These are phyloP conservation scores for Semicossyphus pulcher DNA, from an alignment of 2,113 vertebrate genomes.

Conservation along the genomic window DNA sequence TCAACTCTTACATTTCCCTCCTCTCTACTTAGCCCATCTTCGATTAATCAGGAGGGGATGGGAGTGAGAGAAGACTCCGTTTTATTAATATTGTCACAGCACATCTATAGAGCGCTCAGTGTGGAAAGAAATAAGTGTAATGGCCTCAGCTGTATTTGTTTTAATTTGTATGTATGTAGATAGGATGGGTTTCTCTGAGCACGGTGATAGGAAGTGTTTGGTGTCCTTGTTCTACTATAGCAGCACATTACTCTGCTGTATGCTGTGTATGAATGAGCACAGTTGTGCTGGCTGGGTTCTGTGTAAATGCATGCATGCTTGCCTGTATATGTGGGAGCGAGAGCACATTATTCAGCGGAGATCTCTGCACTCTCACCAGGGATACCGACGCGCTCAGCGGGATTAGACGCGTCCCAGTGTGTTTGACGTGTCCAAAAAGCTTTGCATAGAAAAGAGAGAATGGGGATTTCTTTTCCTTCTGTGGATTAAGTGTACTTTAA, in stretches of 20 bases:
- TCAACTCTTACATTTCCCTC: conserved; percentile 42
- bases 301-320: conserved; percentile 37
- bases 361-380: conserved; percentile 49
- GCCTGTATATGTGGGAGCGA: conserved; percentile 46
- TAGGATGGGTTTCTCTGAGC: neutral
- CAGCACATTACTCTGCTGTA: neutral
- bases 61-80: neutral
- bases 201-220: neutral
- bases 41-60: conserved; percentile 41
- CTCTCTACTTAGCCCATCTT: conserved; percentile 35
- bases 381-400: conserved; percentile 54
- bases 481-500: neutral
- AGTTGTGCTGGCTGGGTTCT: conserved; percentile 28
- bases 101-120: neutral
- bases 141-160: neutral
- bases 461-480: neutral
- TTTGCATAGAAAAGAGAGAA: neutral
- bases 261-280: conserved; percentile 28
- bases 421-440: conserved; percentile 53
- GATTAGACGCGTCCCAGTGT: conserved; percentile 58
- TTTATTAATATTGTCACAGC: conserved; percentile 26
- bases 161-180: neutral
- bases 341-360: conserved; percentile 44
- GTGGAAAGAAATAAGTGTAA: neutral
- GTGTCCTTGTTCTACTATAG: neutral